These are phyloP conservation scores for Muraenolepis orangiensis DNA, from an alignment of 2,797 vertebrate genomes.

Conservation along the genomic window DNA sequence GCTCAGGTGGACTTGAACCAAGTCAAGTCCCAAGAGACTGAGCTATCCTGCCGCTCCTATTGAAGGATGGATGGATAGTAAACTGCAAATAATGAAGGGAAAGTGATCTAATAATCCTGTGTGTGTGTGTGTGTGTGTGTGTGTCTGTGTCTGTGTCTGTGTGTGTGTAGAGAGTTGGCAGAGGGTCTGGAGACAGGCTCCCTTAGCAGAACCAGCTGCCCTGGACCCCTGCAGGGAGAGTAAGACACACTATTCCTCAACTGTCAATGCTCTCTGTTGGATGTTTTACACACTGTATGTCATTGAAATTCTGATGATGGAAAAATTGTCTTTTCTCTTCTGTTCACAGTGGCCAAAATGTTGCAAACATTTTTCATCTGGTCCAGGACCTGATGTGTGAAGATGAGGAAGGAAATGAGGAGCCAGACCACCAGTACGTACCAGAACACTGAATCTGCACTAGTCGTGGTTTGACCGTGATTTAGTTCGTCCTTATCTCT, in stretches of 20 bases:
- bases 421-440: slow-evolving; percentile 75
- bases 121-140: slow-evolving; percentile 7
- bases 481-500: not conserved
- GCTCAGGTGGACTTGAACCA: too few species aligned
- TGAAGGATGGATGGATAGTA: too few species aligned
- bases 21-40: too few species aligned
- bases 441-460: not conserved
- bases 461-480: not conserved
- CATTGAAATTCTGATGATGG: not conserved
- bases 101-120: too few species aligned
- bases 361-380: slow-evolving; percentile 86
- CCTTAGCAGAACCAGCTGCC: slow-evolving; percentile 81
- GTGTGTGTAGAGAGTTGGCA: slow-evolving; percentile 48
- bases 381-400: slow-evolving; percentile 92
- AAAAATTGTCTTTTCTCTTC: slow-evolving; percentile 2
- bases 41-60: too few species aligned
- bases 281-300: not conserved
- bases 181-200: slow-evolving; percentile 67
- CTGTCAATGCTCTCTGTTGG: not conserved
- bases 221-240: slow-evolving; percentile 93
- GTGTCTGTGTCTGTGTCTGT: slow-evolving; percentile 1
- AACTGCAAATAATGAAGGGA: too few species aligned
- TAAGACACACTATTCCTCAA: slow-evolving; percentile 57
- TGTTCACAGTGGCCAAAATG: slow-evolving; percentile 83
- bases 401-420: slow-evolving; percentile 80